Evolutionary conservation across 2,888 invertebrate species (phyloP).

Genomic region (Pristionchus mayeri): DNA sequence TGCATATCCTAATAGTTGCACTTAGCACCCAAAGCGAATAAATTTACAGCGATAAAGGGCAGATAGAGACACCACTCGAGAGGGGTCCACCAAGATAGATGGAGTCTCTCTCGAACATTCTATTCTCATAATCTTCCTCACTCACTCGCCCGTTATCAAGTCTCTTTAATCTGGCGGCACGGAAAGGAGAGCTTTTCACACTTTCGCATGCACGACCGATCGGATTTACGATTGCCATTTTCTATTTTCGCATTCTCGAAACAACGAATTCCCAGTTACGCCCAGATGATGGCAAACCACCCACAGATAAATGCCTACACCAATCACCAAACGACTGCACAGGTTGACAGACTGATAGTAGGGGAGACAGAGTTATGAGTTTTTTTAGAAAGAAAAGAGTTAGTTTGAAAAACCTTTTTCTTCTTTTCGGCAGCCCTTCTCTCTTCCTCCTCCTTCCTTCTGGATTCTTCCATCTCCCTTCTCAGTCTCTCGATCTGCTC

Average conservation of each 20-base stretch:
- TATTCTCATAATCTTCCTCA: background rate
- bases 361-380: background rate
- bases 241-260: background rate
- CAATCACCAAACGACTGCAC: background rate
- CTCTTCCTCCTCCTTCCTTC: background rate
- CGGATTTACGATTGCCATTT: background rate
- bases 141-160: slow-evolving; percentile 5
- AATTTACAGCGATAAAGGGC: no score
- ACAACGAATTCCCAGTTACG: background rate
- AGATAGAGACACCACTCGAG: background rate
- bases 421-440: slow-evolving; percentile 10
- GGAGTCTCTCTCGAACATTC: slow-evolving; percentile 32
- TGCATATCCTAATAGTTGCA: no score
- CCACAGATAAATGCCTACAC: background rate
- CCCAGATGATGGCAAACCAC: background rate
- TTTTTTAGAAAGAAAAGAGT: background rate
- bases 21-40: no score
- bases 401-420: background rate
- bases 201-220: background rate
- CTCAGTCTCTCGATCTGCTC: background rate
- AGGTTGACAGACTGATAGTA: background rate
- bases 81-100: background rate
- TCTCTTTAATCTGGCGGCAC: slow-evolving; percentile 33
- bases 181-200: slow-evolving; percentile 15
- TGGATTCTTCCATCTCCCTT: background rate